Base-by-base conservation (phyloP, 2,797 vertebrate species). In the Columba guinea region DNA sequence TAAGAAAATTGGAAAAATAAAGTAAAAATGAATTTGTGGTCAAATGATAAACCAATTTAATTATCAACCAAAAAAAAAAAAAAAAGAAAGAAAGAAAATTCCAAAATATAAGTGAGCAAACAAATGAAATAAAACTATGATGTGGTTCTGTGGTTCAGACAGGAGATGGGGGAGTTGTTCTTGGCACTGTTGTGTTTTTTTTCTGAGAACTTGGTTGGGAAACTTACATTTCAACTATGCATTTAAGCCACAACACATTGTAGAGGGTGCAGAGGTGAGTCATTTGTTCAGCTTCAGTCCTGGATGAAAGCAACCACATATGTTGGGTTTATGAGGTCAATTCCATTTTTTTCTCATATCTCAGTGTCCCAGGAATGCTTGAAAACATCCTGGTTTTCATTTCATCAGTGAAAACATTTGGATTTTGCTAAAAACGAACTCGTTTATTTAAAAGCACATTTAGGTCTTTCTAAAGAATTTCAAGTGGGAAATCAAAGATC, bases 301-400 rank as follows among this genome's bases (percentile, higher is more conserved):
- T 88, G 59, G 62, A 73, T 92, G 88, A 92, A 94, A 90, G 37
- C 24, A 97, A 93, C 83, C 87, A 30, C 91, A 93, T 82, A 84
- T 70, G 32, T 23, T 79, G 60, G 20, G 37, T 90, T 94, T 94
- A 74, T 77, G 60, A 94, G 80, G 90, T 93, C 70, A 90, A 12
- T 56, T 75, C 21, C 26, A 73, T 1, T 28, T 90, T 79, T 65
- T 48, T 32, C 52, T 92, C 76, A 65, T 77, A 82, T 84, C 70
- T 91, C 32, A 55, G 13, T 79, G 76, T 82, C 63, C 32, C 67
- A 88, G 63, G 35, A 96, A 96, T 93, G 87, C 49, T 55, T 53
- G 70, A 89, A 96, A 95, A 93, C 24, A 82, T 92, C 39, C 84
- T 89, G 46, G 7, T 93, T 95, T 96, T 86, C 59, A 76, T 86